Percentiles rank a stretch among this genome's conserved stretches.
These are phyloP conservation scores for Sinhomidia bicolor DNA, from an alignment of 2,888 invertebrate genomes.

Conservation along the genomic window DNA sequence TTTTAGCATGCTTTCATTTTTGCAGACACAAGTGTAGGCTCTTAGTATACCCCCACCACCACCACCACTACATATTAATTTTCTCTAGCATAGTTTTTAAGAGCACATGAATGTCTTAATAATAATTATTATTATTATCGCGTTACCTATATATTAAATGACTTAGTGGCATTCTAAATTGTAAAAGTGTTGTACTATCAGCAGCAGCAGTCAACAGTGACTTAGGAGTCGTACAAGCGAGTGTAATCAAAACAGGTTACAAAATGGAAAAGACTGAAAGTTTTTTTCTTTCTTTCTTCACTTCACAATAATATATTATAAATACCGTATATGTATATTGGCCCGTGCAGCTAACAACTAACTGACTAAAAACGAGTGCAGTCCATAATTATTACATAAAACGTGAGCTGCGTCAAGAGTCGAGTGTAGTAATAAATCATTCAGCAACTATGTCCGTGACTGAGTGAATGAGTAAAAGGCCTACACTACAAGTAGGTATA, in stretches of 20 bases:
- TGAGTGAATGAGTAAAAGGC: conserved; percentile 65
- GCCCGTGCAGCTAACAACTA: conserved; percentile 10
- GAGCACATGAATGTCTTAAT: not conserved
- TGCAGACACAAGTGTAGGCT: conserved; percentile 17
- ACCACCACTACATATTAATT: not conserved
- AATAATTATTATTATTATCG: conserved; percentile 41
- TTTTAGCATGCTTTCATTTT: conserved; percentile 1
- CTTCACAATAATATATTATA: no score
- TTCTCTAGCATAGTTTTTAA: not conserved
- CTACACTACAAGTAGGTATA: conserved; percentile 24
- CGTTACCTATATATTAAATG: not conserved
- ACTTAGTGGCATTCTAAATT: conserved; percentile 7
- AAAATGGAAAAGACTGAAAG: conserved; percentile 2
- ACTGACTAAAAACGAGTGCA: conserved; percentile 55
- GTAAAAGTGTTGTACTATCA: not conserved
- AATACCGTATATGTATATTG: no score
- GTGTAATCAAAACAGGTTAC: conserved; percentile 46
- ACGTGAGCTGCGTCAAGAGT: conserved; percentile 67
- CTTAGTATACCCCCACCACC: not conserved
- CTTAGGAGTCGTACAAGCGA: conserved; percentile 22
- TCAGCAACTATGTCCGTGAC: conserved; percentile 71
- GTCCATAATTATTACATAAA: conserved; percentile 67
- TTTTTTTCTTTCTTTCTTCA: not conserved
- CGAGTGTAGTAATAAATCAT: conserved; percentile 65
- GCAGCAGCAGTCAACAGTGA: not conserved